Conservation (phyloP, 2,113 vertebrate species). For the Cyprinodon tularosa region DNA sequence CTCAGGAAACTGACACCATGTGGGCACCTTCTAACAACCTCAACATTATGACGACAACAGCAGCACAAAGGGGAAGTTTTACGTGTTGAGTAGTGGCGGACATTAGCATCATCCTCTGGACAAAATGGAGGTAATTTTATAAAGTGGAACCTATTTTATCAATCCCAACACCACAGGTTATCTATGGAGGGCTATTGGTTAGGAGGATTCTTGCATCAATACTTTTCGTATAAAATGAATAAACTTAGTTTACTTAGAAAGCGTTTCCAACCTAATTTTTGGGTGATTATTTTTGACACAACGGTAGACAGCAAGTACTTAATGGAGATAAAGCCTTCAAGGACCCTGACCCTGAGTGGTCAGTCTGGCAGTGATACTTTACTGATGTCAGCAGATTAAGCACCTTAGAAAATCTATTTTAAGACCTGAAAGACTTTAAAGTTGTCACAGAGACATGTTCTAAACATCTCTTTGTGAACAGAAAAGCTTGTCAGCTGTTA, state of each 20-base stretch:
- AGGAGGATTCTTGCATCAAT: background rate
- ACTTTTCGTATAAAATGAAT: background rate
- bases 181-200: background rate
- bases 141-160: too few relatives aligned
- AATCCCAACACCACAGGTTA: background rate
- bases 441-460: slow-evolving; percentile 32
- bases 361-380: slow-evolving; percentile 45
- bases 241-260: background rate
- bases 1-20: slow-evolving; percentile 14
- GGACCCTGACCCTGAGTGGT: slow-evolving; percentile 55
- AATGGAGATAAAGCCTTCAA: slow-evolving; percentile 49
- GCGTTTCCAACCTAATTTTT: background rate
- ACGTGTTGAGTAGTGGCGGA: too few relatives aligned
- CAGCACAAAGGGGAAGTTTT: background rate
- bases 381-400: slow-evolving; percentile 64
- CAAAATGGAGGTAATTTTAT: too few relatives aligned
- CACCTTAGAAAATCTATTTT: slow-evolving; percentile 63
- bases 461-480: background rate
- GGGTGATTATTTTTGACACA: background rate
- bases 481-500: background rate
- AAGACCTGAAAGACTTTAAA: slow-evolving; percentile 45
- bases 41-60: background rate
- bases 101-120: too few relatives aligned
- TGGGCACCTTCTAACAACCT: slow-evolving; percentile 5
- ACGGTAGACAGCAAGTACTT: slow-evolving; percentile 41